phyloP scores from a whole-genome alignment of 1,140 invertebrate species.

The Carposina sasakii region DNA sequence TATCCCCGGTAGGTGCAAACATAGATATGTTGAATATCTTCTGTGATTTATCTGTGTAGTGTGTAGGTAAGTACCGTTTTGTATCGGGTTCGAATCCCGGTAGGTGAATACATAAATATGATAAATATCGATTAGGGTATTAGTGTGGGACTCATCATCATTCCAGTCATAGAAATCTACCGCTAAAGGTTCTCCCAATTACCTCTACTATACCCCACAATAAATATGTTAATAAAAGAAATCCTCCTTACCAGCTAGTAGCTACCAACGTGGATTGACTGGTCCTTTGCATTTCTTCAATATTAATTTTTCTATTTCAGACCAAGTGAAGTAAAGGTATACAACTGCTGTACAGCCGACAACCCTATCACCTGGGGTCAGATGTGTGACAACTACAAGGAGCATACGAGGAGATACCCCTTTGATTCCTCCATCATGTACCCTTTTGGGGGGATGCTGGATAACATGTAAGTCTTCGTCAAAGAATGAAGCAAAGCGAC shows the following conservation, averaged over 20 bases:
- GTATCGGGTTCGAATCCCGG: background rate
- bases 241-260: background rate
- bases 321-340: slow-evolving; percentile 38
- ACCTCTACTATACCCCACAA: too few species aligned
- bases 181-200: too few species aligned
- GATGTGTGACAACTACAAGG: slow-evolving; percentile 16
- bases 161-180: too few species aligned
- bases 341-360: slow-evolving; percentile 53
- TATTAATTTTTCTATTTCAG: slow-evolving; percentile 22
- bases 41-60: background rate
- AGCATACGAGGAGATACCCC: slow-evolving; percentile 63
- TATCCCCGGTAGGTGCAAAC: background rate
- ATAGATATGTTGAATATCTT: background rate
- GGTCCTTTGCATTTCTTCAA: background rate
- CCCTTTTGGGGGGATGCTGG: slow-evolving; percentile 74
- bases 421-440: slow-evolving; percentile 78
- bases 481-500: too few species aligned
- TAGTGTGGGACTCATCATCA: too few species aligned
- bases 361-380: slow-evolving; percentile 52
- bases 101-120: background rate
- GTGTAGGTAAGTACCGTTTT: background rate
- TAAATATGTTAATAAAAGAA: too few species aligned
- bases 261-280: background rate
- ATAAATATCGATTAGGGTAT: too few species aligned
- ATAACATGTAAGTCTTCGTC: slow-evolving; percentile 42